A percentile compares a stretch with the other conserved stretches of the same genome.
phyloP scores from a whole-genome alignment of 2,113 vertebrate genomes.

The Raja brachyura region DNA sequence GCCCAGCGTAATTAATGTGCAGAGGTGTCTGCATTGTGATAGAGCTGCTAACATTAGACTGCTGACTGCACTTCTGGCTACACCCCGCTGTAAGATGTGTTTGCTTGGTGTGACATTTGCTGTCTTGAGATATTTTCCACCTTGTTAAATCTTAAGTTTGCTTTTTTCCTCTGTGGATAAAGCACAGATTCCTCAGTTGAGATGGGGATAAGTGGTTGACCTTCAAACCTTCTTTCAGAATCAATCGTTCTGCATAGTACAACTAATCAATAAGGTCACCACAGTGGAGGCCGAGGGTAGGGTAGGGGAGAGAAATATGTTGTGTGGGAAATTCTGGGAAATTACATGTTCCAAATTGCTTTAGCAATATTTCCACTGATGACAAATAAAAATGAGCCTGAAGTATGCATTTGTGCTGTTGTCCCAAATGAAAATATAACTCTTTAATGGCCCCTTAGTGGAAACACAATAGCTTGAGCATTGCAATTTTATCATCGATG shows the following conservation, averaged over 20 bases:
- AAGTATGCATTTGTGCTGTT: neutral
- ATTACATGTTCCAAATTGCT: neutral
- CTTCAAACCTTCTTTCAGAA: neutral
- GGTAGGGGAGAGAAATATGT: neutral
- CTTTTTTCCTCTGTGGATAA: neutral
- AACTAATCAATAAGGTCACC: neutral
- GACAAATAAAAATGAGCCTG: neutral
- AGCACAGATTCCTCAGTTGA: neutral
- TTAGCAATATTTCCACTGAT: neutral
- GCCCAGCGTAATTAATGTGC: constrained; percentile 16
- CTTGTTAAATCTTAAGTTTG: neutral
- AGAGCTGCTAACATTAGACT: neutral
- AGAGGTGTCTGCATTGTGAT: neutral
- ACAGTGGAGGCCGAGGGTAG: neutral
- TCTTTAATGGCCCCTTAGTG: neutral
- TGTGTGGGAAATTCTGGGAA: neutral
- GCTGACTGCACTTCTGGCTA: neutral
- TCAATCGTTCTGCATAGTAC: neutral
- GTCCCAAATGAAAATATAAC: neutral
- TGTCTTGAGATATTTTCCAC: neutral
- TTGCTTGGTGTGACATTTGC: neutral
- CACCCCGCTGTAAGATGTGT: neutral
- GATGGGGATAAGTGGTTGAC: neutral
- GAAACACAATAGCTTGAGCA: neutral
- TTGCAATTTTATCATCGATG: neutral